These are phyloP conservation scores for Drosophila nigricruria DNA, from an alignment of 2,888 invertebrate genomes.

Conservation along the genomic window DNA sequence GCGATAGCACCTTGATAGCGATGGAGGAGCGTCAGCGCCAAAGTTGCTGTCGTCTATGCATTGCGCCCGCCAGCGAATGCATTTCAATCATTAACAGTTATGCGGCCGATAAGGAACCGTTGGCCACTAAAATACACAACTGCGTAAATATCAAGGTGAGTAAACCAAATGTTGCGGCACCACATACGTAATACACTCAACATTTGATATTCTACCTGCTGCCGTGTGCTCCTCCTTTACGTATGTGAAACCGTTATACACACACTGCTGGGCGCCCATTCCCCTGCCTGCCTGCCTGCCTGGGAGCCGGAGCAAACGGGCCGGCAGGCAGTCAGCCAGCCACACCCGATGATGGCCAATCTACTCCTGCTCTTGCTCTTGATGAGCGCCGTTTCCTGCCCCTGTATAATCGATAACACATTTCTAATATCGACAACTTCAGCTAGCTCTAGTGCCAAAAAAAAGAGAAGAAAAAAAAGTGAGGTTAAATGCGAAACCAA, in stretches of 20 bases:
- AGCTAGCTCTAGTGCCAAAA: slow-evolving; percentile 22
- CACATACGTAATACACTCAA: slow-evolving; percentile 40
- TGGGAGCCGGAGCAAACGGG: too few relatives aligned
- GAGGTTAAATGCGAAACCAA: slow-evolving; percentile 69
- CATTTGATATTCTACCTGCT: slow-evolving; percentile 48
- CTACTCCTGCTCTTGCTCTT: slow-evolving; percentile 25
- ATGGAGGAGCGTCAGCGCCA: slow-evolving; percentile 71
- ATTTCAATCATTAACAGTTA: slow-evolving; percentile 85
- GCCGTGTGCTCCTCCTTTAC: slow-evolving; percentile 19
- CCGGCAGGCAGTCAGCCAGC: slow-evolving; percentile 32
- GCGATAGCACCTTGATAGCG: slow-evolving; percentile 23
- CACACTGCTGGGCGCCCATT: slow-evolving; percentile 42
- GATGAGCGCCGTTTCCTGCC: slow-evolving; percentile 11
- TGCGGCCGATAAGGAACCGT: slow-evolving; percentile 85
- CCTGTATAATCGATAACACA: slow-evolving; percentile 58
- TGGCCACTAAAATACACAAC: slow-evolving; percentile 84
- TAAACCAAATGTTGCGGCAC: slow-evolving; percentile 15
- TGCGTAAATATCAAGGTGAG: slow-evolving; percentile 86
- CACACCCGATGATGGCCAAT: slow-evolving; percentile 53
- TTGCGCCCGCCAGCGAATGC: slow-evolving; percentile 85
- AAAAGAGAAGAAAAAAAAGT: slow-evolving; percentile 43
- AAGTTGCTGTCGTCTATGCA: slow-evolving; percentile 85
- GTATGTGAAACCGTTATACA: slow-evolving; percentile 57
- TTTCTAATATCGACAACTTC: slow-evolving; percentile 25
- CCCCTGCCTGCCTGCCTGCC: too few relatives aligned